A percentile compares a stretch with the other conserved stretches of the same genome.
Conservation (phyloP, 35 echinoderm and acorn worm genomes). For the Apostichopus japonicus region DNA sequence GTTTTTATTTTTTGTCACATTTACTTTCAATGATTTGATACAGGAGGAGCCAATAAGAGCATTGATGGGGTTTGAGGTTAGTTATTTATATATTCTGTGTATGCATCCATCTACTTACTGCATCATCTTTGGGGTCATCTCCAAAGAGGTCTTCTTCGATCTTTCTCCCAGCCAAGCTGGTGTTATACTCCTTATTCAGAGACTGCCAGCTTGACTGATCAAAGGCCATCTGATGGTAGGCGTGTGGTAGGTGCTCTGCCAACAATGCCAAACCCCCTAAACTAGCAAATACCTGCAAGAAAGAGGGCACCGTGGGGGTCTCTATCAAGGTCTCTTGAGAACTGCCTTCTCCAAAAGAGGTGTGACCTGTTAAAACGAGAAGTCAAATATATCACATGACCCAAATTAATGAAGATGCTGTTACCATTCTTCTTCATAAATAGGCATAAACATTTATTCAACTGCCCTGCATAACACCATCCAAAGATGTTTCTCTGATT, state of each 20-base stretch:
- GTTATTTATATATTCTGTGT: no score
- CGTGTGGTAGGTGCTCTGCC: conserved; percentile 90
- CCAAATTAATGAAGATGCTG: no score
- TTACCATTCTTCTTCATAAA: no score
- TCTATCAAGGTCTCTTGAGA: conserved; percentile 72
- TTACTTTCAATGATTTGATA: no score
- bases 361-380: neutral
- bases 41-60: no score
- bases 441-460: no score
- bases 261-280: conserved; percentile 93
- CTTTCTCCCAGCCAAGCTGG: conserved; percentile 26
- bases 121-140: conserved; percentile 48
- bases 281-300: conserved; percentile 96
- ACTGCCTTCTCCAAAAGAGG: conserved; percentile 21
- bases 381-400: neutral
- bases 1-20: no score
- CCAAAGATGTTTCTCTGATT: no score
- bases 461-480: no score
- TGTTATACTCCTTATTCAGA: conserved; percentile 20
- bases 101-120: neutral
- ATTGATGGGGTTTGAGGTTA: no score
- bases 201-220: conserved; percentile 51
- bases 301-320: conserved; percentile 82
- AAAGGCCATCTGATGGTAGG: conserved; percentile 52
- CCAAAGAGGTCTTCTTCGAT: conserved; percentile 49